These are phyloP conservation scores for Papilio glaucus DNA, from an alignment of 1,140 invertebrate genomes.

Conservation along the genomic window DNA sequence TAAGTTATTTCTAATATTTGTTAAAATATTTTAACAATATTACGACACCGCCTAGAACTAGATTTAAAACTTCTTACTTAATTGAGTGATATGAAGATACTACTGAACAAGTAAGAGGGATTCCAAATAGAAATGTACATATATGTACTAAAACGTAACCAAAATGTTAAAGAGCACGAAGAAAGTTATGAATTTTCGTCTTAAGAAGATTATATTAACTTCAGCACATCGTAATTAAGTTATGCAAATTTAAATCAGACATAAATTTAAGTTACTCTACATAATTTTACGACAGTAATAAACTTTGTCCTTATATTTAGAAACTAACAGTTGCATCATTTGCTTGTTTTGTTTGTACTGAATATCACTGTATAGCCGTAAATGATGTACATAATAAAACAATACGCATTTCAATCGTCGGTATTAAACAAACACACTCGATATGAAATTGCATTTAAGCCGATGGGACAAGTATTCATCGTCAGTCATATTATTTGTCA, in stretches of 20 bases:
- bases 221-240: constrained; percentile 23
- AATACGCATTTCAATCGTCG: neutral
- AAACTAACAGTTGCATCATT: neutral
- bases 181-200: constrained; percentile 6
- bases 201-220: constrained; percentile 25
- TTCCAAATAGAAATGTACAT: neutral
- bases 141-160: neutral
- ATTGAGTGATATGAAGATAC: too few species aligned
- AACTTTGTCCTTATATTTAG: constrained; percentile 8
- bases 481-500: constrained; percentile 80
- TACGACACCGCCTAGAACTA: too few species aligned
- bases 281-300: constrained; percentile 8
- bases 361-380: neutral
- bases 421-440: constrained; percentile 34
- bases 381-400: neutral
- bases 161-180: neutral
- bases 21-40: too few species aligned
- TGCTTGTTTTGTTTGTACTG: neutral
- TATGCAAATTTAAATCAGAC: constrained; percentile 22
- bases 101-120: neutral
- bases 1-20: too few species aligned
- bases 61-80: too few species aligned
- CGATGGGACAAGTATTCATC: constrained; percentile 69
- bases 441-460: constrained; percentile 64
- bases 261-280: neutral